Percentiles rank a stretch among this genome's conserved stretches.
Evolutionary conservation across 2,113 vertebrate genomes (phyloP).

Genomic region (Microtus oregoni): DNA sequence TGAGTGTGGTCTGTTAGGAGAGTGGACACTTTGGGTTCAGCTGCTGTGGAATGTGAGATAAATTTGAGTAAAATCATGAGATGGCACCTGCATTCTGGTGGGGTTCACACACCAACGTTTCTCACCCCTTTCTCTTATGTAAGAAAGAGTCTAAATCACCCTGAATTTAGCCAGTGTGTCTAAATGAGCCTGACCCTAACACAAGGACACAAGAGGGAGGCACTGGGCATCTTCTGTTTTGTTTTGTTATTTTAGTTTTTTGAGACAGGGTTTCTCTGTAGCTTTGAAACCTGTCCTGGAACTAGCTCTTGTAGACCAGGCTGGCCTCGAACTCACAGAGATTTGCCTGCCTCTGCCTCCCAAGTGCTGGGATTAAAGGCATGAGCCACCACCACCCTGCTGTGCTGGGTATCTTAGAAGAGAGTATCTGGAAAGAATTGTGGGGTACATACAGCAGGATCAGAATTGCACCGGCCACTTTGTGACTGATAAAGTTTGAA

Average conservation of each 20-base stretch:
- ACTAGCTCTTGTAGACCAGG: too few relatives aligned
- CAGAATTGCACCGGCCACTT: neutral
- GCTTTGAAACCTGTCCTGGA: too few relatives aligned
- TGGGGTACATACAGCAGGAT: neutral
- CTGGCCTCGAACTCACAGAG: too few relatives aligned
- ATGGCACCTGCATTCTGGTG: neutral
- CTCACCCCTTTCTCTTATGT: neutral
- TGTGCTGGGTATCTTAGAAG: too few relatives aligned
- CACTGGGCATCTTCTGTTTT: neutral
- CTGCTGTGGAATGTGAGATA: slow-evolving; percentile 6
- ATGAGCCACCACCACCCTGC: rapidly evolving
- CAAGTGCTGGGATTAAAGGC: too few relatives aligned
- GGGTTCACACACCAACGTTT: neutral
- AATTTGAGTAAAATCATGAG: neutral
- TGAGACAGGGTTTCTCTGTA: too few relatives aligned
- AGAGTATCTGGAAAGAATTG: neutral
- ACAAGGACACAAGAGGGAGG: neutral
- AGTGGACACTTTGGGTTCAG: neutral
- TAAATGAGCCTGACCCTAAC: neutral
- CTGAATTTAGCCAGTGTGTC: slow-evolving; percentile 17
- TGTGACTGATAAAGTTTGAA: neutral
- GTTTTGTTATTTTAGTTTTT: too few relatives aligned
- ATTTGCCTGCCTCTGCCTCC: too few relatives aligned
- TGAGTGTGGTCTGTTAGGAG: neutral
- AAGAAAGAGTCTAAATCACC: slow-evolving; percentile 23